Percentiles rank a stretch among this genome's conserved stretches.
These are phyloP conservation scores for Drosophila arawakana DNA, from an alignment of 1,140 invertebrate species.

Conservation along the genomic window DNA sequence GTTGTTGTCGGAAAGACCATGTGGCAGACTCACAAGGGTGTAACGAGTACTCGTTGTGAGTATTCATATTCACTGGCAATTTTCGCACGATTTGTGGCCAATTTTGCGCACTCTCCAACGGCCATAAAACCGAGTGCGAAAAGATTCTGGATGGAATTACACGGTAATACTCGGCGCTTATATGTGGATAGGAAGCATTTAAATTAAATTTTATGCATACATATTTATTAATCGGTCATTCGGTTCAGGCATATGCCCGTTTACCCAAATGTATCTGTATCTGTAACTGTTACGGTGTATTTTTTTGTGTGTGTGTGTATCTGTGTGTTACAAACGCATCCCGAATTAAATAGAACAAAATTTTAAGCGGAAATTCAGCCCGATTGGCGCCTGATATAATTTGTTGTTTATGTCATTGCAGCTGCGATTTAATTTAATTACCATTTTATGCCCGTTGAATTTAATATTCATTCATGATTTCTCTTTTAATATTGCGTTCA, in stretches of 20 bases:
- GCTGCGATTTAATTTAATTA: slow-evolving; percentile 47
- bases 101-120: slow-evolving; percentile 47
- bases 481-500: slow-evolving; percentile 37
- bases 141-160: slow-evolving; percentile 28
- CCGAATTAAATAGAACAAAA: slow-evolving; percentile 30
- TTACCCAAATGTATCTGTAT: slow-evolving; percentile 31
- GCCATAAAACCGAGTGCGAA: slow-evolving; percentile 47
- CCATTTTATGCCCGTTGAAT: slow-evolving; percentile 28
- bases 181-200: slow-evolving; percentile 40
- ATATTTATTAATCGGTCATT: slow-evolving; percentile 74
- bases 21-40: neutral
- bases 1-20: too few species aligned
- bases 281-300: slow-evolving; percentile 8
- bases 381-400: slow-evolving; percentile 19
- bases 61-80: slow-evolving; percentile 34
- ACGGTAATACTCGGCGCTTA: slow-evolving; percentile 25
- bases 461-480: slow-evolving; percentile 29
- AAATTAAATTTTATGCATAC: slow-evolving; percentile 65
- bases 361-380: slow-evolving; percentile 42
- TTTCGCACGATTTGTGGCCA: slow-evolving; percentile 68
- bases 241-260: slow-evolving; percentile 33
- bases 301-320: slow-evolving; percentile 28
- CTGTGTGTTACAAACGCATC: slow-evolving; percentile 16
- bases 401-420: slow-evolving; percentile 20
- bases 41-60: neutral